Evolutionary conservation across 2,113 vertebrate species (phyloP).

Genomic region (Zosterops borbonicus): DNA sequence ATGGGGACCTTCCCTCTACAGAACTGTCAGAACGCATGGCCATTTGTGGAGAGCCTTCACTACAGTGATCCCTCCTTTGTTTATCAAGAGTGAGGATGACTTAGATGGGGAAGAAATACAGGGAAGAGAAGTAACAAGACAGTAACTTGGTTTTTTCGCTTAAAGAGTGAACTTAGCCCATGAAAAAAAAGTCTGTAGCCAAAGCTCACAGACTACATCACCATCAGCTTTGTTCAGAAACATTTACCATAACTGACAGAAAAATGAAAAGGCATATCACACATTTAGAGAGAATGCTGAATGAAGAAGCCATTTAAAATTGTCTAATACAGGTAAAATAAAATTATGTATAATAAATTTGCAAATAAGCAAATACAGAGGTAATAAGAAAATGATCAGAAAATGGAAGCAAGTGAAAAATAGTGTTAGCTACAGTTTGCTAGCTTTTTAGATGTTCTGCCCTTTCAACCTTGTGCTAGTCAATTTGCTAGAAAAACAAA

Average conservation of each 20-base stretch:
- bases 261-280: neutral
- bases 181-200: neutral
- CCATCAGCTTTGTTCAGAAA: constrained; percentile 26
- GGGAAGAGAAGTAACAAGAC: neutral
- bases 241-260: constrained; percentile 5
- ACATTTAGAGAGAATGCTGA: neutral
- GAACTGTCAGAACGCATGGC: neutral
- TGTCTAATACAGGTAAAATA: neutral
- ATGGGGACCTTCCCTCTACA: constrained; percentile 10
- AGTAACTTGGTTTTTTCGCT: neutral
- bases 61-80: neutral
- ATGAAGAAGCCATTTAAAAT: neutral
- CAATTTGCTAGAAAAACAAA: neutral
- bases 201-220: constrained; percentile 22
- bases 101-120: neutral
- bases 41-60: neutral
- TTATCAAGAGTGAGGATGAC: neutral
- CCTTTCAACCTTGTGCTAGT: neutral
- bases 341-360: neutral
- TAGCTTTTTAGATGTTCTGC: neutral
- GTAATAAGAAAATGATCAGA: neutral
- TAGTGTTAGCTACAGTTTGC: neutral
- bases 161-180: neutral
- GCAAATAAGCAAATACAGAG: neutral
- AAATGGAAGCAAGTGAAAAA: neutral